Evolutionary conservation across 2,888 invertebrate species (phyloP).

Genomic region (Rhingia rostrata): DNA sequence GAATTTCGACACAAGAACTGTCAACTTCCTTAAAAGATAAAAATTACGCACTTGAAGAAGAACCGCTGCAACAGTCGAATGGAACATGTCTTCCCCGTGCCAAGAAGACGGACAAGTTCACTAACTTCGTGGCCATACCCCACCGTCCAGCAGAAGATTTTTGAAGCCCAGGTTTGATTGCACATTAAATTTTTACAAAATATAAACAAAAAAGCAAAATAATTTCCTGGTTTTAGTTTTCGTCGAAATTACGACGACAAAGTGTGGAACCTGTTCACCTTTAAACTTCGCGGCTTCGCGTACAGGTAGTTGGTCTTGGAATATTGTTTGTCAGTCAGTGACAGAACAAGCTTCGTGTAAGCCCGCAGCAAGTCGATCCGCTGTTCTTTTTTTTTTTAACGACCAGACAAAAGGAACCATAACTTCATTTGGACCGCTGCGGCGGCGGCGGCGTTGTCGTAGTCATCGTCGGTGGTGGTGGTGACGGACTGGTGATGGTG

Average conservation of each 20-base stretch:
- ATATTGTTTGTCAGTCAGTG: slow-evolving; percentile 25
- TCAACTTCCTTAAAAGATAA: slow-evolving; percentile 48
- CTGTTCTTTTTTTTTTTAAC: slow-evolving; percentile 41
- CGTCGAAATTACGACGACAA: slow-evolving; percentile 66
- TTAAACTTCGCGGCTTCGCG: slow-evolving; percentile 65
- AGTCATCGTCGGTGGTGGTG: slow-evolving; percentile 7
- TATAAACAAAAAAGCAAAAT: slow-evolving; percentile 28
- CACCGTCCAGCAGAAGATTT: slow-evolving; percentile 18
- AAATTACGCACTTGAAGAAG: slow-evolving; percentile 10
- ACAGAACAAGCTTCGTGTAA: slow-evolving; percentile 41
- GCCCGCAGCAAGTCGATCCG: slow-evolving; percentile 55
- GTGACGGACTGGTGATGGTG: slow-evolving; percentile 16
- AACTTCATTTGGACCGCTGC: slow-evolving; percentile 29
- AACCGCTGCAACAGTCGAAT: slow-evolving; percentile 39
- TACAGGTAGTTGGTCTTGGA: slow-evolving; percentile 53
- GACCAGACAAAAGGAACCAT: slow-evolving; percentile 58
- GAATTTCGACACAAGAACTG: slow-evolving; percentile 32
- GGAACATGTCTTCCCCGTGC: slow-evolving; percentile 66
- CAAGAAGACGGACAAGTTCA: slow-evolving; percentile 53
- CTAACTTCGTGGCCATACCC: slow-evolving; percentile 42
- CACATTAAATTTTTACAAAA: slow-evolving; percentile 69
- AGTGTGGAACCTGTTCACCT: slow-evolving; percentile 74
- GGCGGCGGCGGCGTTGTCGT: neutral
- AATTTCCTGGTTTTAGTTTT: slow-evolving; percentile 62
- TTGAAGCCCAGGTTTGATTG: slow-evolving; percentile 33